Evolutionary conservation across 1,140 invertebrate species (phyloP).

Genomic region (Platyura marginata): DNA sequence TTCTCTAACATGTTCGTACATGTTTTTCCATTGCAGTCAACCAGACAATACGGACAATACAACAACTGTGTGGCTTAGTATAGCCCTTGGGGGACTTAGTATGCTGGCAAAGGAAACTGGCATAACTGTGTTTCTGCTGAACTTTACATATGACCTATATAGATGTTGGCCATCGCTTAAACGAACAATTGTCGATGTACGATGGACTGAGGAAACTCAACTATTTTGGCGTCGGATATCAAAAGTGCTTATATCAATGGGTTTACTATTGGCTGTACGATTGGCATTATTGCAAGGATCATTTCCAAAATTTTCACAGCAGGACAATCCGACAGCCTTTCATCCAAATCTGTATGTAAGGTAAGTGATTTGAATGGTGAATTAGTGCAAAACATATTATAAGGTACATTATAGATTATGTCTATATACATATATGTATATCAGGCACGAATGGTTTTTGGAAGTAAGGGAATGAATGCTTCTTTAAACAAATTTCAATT

Average conservation of each 20-base stretch:
- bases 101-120: slow-evolving; percentile 88
- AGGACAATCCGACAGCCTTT: slow-evolving; percentile 74
- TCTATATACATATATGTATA: too few relatives aligned
- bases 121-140: slow-evolving; percentile 61
- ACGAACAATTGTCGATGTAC: slow-evolving; percentile 34
- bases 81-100: slow-evolving; percentile 49
- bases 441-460: too few relatives aligned
- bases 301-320: slow-evolving; percentile 59
- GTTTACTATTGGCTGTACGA: slow-evolving; percentile 36
- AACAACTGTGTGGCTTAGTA: slow-evolving; percentile 37
- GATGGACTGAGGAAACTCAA: slow-evolving; percentile 36
- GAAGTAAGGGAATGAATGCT: too few relatives aligned
- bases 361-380: slow-evolving; percentile 33
- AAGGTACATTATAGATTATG: too few relatives aligned
- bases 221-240: slow-evolving; percentile 36
- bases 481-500: too few relatives aligned
- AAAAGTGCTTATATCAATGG: slow-evolving; percentile 38
- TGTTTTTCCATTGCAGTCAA: too few relatives aligned
- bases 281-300: slow-evolving; percentile 54
- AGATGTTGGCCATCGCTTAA: slow-evolving; percentile 46
- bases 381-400: too few relatives aligned
- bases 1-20: too few relatives aligned
- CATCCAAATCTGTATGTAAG: slow-evolving; percentile 48
- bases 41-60: neutral
- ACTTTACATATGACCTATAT: slow-evolving; percentile 52